These are phyloP conservation scores for Chaenogobius annularis DNA, from an alignment of 2,113 vertebrate species.

Conservation along the genomic window DNA sequence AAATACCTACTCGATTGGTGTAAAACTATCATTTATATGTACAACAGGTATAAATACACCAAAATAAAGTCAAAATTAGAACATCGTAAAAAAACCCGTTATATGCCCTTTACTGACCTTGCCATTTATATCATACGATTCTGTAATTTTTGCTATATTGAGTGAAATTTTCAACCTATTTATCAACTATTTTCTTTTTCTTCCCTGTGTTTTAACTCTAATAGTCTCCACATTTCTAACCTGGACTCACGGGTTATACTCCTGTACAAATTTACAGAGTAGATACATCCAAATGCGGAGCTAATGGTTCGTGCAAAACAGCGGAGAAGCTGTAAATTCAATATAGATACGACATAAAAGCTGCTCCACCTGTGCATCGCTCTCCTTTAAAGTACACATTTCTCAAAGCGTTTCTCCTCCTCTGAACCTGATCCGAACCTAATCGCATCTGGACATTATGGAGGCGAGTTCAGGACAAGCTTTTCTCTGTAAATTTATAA, in stretches of 20 bases:
- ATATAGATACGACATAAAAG: constrained; percentile 3
- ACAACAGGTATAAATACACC: too few relatives aligned
- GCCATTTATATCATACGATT: too few relatives aligned
- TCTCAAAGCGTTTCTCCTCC: background rate
- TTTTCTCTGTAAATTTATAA: background rate
- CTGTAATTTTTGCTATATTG: background rate
- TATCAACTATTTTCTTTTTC: background rate
- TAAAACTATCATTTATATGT: too few relatives aligned
- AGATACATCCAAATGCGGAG: background rate
- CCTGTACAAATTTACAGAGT: background rate
- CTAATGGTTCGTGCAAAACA: background rate
- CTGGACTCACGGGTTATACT: background rate
- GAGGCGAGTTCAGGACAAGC: background rate
- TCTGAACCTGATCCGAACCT: background rate
- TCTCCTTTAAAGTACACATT: background rate
- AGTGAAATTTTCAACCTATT: background rate
- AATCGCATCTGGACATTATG: background rate
- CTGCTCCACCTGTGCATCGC: background rate
- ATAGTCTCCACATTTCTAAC: background rate
- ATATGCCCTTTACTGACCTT: too few relatives aligned
- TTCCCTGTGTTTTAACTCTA: background rate
- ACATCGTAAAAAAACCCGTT: too few relatives aligned
- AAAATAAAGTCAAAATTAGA: too few relatives aligned
- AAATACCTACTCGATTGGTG: too few relatives aligned
- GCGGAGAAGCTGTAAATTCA: background rate